A percentile compares a stretch with the other conserved stretches of the same genome.
phyloP scores from a whole-genome alignment of 2,797 vertebrate species.

The Ataeniobius toweri region DNA sequence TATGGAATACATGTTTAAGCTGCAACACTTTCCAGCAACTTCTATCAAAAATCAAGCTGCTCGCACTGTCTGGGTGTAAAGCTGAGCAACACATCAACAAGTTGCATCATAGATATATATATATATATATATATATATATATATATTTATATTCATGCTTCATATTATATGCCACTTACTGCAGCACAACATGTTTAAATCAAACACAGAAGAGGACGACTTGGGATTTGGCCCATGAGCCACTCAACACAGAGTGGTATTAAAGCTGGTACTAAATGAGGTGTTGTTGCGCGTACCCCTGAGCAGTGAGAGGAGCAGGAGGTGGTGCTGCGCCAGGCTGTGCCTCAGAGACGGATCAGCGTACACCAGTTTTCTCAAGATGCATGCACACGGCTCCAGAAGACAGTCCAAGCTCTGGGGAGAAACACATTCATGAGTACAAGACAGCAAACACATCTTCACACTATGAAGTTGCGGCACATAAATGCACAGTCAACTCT shows the following conservation, averaged over 20 bases:
- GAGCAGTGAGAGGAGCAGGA: slow-evolving; percentile 84
- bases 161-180: slow-evolving; percentile 48
- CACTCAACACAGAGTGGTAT: slow-evolving; percentile 27
- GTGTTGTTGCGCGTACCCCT: slow-evolving; percentile 83
- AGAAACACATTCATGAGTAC: slow-evolving; percentile 50
- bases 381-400: slow-evolving; percentile 81
- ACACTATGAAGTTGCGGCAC: slow-evolving; percentile 12
- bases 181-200: slow-evolving; percentile 58
- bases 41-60: background rate
- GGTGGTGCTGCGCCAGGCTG: slow-evolving; percentile 82
- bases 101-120: slow-evolving; percentile 55
- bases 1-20: background rate
- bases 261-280: slow-evolving; percentile 69
- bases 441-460: slow-evolving; percentile 51
- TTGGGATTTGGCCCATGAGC: slow-evolving; percentile 50
- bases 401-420: slow-evolving; percentile 85
- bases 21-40: slow-evolving; percentile 11
- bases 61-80: background rate
- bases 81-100: slow-evolving; percentile 38
- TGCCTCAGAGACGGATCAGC: slow-evolving; percentile 85
- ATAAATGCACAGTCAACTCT: slow-evolving; percentile 35
- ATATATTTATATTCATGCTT: background rate
- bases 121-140: too few species aligned
- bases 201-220: slow-evolving; percentile 46
- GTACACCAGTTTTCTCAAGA: slow-evolving; percentile 89